Conservation (phyloP, 1,140 invertebrate genomes). For the Maniola jurtina region DNA sequence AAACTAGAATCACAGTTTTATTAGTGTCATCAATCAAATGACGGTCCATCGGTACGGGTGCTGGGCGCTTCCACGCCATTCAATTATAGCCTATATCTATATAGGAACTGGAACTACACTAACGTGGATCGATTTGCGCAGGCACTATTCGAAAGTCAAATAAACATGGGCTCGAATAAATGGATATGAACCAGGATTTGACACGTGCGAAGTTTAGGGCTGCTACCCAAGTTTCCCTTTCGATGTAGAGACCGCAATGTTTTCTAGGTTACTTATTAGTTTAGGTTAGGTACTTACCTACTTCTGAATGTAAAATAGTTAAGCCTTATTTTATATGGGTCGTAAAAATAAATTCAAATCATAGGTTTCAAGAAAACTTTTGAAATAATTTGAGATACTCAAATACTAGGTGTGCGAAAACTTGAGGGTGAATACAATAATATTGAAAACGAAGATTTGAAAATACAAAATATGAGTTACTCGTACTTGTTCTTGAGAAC, state of each 20-base stretch:
- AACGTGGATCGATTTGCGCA: conserved; percentile 39
- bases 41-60: conserved; percentile 57
- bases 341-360: no score
- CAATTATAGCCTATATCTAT: conserved; percentile 50
- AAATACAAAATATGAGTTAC: no score
- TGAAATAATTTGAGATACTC: no score
- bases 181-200: conserved; percentile 70
- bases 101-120: conserved; percentile 40
- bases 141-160: conserved; percentile 65
- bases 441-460: no score
- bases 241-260: not conserved
- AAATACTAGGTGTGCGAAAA: no score
- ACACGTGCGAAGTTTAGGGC: conserved; percentile 51
- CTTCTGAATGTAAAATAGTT: not conserved
- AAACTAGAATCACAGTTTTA: conserved; percentile 77
- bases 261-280: not conserved
- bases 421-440: no score
- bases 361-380: no score
- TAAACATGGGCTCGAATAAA: conserved; percentile 71
- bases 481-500: no score
- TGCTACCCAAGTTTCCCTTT: conserved; percentile 17
- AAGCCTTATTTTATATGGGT: no score
- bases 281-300: no score
- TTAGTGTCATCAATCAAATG: conserved; percentile 77
- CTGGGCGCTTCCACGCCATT: conserved; percentile 32